These are phyloP conservation scores for Alectoris magna DNA, from an alignment of 2,797 vertebrate species.

Conservation along the genomic window DNA sequence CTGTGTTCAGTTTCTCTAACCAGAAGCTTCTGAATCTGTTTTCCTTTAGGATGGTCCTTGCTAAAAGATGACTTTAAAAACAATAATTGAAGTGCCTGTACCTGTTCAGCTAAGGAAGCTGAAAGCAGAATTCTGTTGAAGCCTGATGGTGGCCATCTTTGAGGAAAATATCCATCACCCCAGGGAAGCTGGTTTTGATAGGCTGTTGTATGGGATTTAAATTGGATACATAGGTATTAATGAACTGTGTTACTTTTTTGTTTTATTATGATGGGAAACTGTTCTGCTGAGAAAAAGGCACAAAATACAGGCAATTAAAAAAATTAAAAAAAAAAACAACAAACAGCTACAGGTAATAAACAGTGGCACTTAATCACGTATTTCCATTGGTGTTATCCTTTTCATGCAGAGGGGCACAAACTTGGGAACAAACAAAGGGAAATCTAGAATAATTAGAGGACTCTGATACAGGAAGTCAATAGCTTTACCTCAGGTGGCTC, in stretches of 20 bases:
- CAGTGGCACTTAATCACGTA: not conserved
- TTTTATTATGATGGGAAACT: not conserved
- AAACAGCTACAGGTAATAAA: not conserved
- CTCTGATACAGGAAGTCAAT: not conserved
- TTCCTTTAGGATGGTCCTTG: not conserved
- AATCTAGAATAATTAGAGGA: not conserved
- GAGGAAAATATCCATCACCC: not conserved
- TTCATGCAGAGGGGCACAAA: not conserved
- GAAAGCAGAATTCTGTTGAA: not conserved
- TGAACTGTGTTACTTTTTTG: not conserved
- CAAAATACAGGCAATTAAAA: not conserved
- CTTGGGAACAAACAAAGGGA: not conserved
- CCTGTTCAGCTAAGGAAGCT: not conserved
- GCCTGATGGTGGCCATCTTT: not conserved
- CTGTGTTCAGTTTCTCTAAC: not conserved
- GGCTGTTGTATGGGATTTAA: not conserved
- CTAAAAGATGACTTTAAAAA: not conserved
- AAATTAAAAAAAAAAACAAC: not conserved
- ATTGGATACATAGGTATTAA: not conserved
- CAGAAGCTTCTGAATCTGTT: not conserved
- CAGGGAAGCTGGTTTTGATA: not conserved
- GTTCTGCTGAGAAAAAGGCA: not conserved
- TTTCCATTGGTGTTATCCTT: not conserved
- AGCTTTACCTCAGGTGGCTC: rapidly evolving
- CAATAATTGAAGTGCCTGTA: not conserved